phyloP scores from a whole-genome alignment of 2,113 vertebrate species.

The Paraplagusia blochii region DNA sequence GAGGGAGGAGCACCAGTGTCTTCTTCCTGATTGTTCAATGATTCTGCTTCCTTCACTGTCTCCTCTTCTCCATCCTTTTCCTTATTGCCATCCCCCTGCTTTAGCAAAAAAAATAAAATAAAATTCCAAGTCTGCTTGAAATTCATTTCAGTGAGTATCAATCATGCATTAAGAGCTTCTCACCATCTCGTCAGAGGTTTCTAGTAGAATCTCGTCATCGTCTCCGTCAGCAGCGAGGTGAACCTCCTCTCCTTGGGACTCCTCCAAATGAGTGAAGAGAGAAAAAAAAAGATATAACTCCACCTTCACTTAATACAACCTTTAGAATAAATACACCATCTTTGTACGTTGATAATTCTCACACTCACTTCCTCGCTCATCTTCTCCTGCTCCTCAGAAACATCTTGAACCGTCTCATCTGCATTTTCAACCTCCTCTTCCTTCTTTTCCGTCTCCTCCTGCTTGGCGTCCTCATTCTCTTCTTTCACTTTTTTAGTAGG shows the following conservation, averaged over 20 bases:
- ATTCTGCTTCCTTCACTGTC: constrained; percentile 14
- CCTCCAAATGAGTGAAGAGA: too few relatives aligned
- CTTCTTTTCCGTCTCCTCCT: constrained; percentile 26
- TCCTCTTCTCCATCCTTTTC: background rate
- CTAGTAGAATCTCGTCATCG: too few relatives aligned
- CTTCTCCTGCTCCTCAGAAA: background rate
- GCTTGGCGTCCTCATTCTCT: constrained; percentile 25
- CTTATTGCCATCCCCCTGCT: constrained; percentile 10
- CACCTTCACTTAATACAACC: too few relatives aligned
- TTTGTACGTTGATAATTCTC: background rate
- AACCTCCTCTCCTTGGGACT: too few relatives aligned
- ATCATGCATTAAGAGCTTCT: too few relatives aligned
- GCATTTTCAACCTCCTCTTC: background rate
- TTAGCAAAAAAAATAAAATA: background rate
- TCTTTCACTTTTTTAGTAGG: constrained; percentile 62
- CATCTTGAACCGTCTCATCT: constrained; percentile 8
- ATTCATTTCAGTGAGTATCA: too few relatives aligned
- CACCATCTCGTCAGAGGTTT: too few relatives aligned
- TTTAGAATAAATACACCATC: too few relatives aligned
- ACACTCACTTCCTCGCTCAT: constrained; percentile 10
- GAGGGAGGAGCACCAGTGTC: background rate
- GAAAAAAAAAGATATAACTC: too few relatives aligned
- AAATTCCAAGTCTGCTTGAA: too few relatives aligned
- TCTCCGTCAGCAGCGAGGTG: too few relatives aligned
- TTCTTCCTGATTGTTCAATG: constrained; percentile 4